Conservation (phyloP, 2,888 invertebrate species). For the Alcis repandata region DNA sequence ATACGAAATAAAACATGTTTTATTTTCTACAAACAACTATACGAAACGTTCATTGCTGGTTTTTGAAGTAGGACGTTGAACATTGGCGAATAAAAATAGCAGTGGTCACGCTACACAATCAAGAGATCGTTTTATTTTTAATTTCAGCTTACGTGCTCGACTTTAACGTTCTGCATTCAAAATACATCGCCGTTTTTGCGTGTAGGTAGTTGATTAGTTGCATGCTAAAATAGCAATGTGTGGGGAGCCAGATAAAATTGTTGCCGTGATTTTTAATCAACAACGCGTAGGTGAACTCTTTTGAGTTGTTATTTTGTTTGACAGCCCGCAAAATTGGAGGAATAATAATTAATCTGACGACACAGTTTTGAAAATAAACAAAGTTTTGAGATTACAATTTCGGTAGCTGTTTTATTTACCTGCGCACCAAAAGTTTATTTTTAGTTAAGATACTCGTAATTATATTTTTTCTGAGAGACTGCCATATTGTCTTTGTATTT, state of each 20-base stretch:
- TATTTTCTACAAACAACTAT: slow-evolving; percentile 19
- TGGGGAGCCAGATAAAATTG: not conserved
- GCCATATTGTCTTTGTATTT: too few relatives aligned
- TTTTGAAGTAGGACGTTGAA: not conserved
- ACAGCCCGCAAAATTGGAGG: slow-evolving; percentile 75
- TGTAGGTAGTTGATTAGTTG: slow-evolving; percentile 35
- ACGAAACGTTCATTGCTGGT: slow-evolving; percentile 23
- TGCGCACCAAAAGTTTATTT: too few relatives aligned
- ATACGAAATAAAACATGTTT: slow-evolving; percentile 21
- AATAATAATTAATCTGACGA: slow-evolving; percentile 71
- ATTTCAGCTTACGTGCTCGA: slow-evolving; percentile 1
- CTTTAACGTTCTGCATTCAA: not conserved
- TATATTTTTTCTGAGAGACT: too few relatives aligned
- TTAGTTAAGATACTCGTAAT: too few relatives aligned
- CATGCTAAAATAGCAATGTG: slow-evolving; percentile 34
- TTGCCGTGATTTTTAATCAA: slow-evolving; percentile 48
- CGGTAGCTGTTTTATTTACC: too few relatives aligned
- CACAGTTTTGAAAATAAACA: slow-evolving; percentile 28
- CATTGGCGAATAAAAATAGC: slow-evolving; percentile 24
- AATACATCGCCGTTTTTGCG: slow-evolving; percentile 25
- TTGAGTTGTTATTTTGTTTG: slow-evolving; percentile 69
- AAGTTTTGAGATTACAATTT: not conserved
- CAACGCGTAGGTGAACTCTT: slow-evolving; percentile 56
- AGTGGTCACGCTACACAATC: slow-evolving; percentile 2
- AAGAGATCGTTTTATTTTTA: slow-evolving; percentile 11